These are phyloP conservation scores for Buceros bicornis DNA, from an alignment of 2,797 vertebrate species.

Conservation along the genomic window DNA sequence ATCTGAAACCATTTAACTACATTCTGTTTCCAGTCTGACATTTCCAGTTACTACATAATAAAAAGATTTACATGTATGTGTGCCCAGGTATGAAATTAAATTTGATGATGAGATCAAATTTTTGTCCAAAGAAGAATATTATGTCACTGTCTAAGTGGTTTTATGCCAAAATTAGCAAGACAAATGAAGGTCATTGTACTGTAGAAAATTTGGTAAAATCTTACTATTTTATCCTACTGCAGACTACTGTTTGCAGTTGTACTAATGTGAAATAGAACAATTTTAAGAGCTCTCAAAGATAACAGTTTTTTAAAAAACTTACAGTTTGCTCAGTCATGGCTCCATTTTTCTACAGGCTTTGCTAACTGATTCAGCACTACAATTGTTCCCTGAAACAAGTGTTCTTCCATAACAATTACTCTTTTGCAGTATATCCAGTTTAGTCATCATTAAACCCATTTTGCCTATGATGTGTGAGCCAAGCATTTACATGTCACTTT, in stretches of 20 bases:
- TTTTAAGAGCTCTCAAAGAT: background rate
- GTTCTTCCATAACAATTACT: conserved; percentile 21
- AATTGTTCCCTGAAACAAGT: background rate
- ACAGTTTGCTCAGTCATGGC: background rate
- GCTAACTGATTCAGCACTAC: background rate
- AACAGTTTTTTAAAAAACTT: conserved; percentile 5
- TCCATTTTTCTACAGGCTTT: conserved; percentile 1
- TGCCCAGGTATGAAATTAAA: background rate
- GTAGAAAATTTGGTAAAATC: conserved; percentile 19
- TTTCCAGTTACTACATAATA: background rate
- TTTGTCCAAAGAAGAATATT: background rate
- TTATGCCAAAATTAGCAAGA: conserved; percentile 14
- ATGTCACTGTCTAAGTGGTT: background rate
- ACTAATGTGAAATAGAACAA: background rate
- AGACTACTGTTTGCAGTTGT: background rate
- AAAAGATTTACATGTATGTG: background rate
- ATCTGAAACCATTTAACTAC: background rate
- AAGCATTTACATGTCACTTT: background rate
- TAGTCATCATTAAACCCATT: background rate
- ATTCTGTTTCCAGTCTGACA: background rate
- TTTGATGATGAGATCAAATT: background rate
- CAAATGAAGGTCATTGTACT: background rate
- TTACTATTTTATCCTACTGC: background rate
- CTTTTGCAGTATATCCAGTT: conserved; percentile 15
- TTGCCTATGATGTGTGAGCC: background rate